Conservation (phyloP, 2,797 vertebrate genomes). For the Enteromius viviparus region DNA sequence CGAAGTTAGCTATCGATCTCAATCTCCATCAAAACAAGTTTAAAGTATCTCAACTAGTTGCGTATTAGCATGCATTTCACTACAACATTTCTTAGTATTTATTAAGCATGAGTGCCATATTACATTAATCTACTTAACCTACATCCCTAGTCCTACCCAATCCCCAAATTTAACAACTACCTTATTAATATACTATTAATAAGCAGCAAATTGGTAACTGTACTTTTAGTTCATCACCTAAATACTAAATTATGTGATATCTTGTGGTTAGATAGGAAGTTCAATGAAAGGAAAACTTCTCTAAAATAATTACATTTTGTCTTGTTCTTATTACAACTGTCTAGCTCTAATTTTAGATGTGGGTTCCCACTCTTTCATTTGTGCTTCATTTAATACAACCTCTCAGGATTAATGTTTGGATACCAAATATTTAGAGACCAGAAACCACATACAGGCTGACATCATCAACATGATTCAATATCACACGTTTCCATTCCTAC, state of each 20-base stretch:
- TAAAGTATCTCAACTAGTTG: not conserved
- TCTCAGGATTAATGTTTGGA: constrained; percentile 31
- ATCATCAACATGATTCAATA: constrained; percentile 41
- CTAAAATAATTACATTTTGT: not conserved
- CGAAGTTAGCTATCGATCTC: constrained; percentile 40
- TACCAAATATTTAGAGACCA: constrained; percentile 26
- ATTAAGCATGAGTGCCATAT: not conserved
- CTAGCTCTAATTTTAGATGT: constrained; percentile 2
- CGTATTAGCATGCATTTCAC: not conserved
- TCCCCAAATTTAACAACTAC: not conserved
- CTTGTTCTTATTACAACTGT: not conserved
- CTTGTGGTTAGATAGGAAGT: not conserved
- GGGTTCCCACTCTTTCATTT: not conserved
- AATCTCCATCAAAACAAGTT: constrained; percentile 31
- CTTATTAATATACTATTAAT: not conserved
- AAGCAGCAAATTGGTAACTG: not conserved
- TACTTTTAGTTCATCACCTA: too few relatives aligned
- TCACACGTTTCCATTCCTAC: constrained; percentile 19
- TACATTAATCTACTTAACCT: too few relatives aligned
- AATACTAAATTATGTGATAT: not conserved
- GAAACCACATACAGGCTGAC: constrained; percentile 2
- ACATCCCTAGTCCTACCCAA: not conserved
- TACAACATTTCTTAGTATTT: not conserved
- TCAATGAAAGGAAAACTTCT: not conserved
- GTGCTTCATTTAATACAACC: not conserved